Base-by-base conservation (phyloP, 2,888 invertebrate genomes). In the Leistus spinibarbis region DNA sequence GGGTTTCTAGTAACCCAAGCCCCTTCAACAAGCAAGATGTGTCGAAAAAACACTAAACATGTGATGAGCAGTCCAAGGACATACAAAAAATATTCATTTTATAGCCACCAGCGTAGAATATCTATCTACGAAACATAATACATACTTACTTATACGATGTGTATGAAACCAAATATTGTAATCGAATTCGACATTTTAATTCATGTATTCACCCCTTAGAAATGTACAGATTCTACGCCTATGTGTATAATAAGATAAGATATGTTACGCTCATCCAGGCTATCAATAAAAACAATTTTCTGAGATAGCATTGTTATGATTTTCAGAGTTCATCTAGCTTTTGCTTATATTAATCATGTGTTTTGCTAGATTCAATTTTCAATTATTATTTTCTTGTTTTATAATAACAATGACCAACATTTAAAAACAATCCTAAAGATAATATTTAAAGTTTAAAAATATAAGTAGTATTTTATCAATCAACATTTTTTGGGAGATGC, bases 11-110 rank as follows among this genome's bases (percentile, higher is more conserved):
- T 57, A 17, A 20, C 7, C 57, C 57, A 13, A 10, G 57, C 57
- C 40, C 7, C 40, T 4, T 40, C 10, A 40, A 40, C 40, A 40
- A 40, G 40, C 40, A 40, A 40, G 40, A 40, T 40, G 40, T 40
- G 40, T 13, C 40, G 40, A 40, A 40, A 40, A 40, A 40, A 40
- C 40, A 40, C 5, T 71, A 71, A 71, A 71, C 71, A 71, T 71
- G 71, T 71, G 71, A 71, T 65, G 64, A 62, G 53, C 70, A 17
- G 63, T 22, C 53, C 71, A 71, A 71, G 71, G 71, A 71, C 64
- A 70, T n/a, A 19, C 5, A 27, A 10, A 70, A 27, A 27, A 24
- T 24, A 56, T 23, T 27, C 13, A 57, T 60, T 40, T 40, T 40
- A 40, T 40, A 40, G 13, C 7, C 40, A 40, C 1, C 7, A 13